Base-by-base conservation (phyloP, 2,888 invertebrate species). In the Acanthosoma haemorrhoidale region DNA sequence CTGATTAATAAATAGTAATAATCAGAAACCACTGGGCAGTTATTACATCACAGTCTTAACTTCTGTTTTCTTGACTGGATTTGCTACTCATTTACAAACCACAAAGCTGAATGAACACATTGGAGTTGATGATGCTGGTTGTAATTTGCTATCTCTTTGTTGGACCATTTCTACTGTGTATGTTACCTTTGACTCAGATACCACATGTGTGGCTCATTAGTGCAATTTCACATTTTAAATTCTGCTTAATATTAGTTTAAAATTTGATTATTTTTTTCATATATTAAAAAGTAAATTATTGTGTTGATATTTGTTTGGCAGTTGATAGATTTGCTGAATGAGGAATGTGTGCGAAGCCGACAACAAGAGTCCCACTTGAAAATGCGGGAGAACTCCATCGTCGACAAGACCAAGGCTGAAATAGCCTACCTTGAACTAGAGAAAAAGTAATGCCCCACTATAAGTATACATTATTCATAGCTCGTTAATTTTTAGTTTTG, bases 341-440 rank as follows among this genome's bases (percentile, higher is more conserved):
- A 88, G 75, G 89, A 90, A 79, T 86, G 87, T 75, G 80, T 83
- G 15, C 81, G 88, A 76, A 84, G 87, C 2, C 85, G 87, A 75
- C 86, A 89, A 78, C 82, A 89, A 76, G 83, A 85, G 73, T 83
- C 86, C 57, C 79, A 88, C 43, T 81, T 90, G 58, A 86, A 87
- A 78, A 83, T 88, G 68, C 82, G 87, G 6, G 88, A 89, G 77
- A 86, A 87, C 76, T 84, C 86, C 0, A 78, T 89, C 68, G 81
- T 86, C 39, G 88, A 89, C 79, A 83, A 87, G 74, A 87, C 87
- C 1, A 86, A 85, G 78, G 84, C 84, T 1, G 86, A 87, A 79
- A 79, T 88, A 73, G 83, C 84, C 1, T 85, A 83, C 83, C 78
- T 90, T 16, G 87, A 88, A 78, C 84, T 88, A 60, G 87, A 88